Conservation (phyloP, 2,888 invertebrate genomes). For the Azorinus chamasolen region DNA sequence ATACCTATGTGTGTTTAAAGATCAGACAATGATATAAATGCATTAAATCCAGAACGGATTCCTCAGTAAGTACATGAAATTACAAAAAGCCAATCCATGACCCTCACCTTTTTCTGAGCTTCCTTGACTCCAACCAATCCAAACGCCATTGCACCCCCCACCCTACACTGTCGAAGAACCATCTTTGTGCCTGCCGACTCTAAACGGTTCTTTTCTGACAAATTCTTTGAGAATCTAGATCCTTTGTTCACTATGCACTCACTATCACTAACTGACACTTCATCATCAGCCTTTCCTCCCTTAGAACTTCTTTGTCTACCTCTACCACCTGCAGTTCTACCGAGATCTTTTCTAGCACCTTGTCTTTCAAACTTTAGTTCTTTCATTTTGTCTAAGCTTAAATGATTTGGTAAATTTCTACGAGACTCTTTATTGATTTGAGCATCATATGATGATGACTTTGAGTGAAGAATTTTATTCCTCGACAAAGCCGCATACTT, state of each 20-base stretch:
- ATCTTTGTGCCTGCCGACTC: slow-evolving; percentile 21
- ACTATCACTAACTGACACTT: slow-evolving; percentile 31
- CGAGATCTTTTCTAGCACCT: background rate
- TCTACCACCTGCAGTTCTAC: background rate
- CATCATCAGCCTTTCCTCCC: no score
- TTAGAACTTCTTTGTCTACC: no score
- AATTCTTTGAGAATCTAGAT: slow-evolving; percentile 5
- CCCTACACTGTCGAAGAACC: slow-evolving; percentile 68
- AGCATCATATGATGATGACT: slow-evolving; percentile 46
- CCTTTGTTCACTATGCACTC: slow-evolving; percentile 39
- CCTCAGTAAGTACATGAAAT: no score
- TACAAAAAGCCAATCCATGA: no score
- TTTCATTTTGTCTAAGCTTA: background rate
- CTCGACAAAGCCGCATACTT: slow-evolving; percentile 62
- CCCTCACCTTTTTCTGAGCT: slow-evolving; percentile 10
- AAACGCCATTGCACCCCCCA: slow-evolving; percentile 69
- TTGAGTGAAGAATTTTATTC: slow-evolving; percentile 55
- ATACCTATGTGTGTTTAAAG: no score
- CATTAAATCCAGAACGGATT: no score
- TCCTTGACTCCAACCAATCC: slow-evolving; percentile 67
- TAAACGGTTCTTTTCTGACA: background rate
- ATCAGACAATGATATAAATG: no score
- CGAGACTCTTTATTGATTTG: background rate
- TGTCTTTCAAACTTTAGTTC: background rate
- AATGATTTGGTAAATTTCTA: no score